Evolutionary conservation across 2,113 vertebrate genomes (phyloP).

Genomic region (Miniopterus natalensis): DNA sequence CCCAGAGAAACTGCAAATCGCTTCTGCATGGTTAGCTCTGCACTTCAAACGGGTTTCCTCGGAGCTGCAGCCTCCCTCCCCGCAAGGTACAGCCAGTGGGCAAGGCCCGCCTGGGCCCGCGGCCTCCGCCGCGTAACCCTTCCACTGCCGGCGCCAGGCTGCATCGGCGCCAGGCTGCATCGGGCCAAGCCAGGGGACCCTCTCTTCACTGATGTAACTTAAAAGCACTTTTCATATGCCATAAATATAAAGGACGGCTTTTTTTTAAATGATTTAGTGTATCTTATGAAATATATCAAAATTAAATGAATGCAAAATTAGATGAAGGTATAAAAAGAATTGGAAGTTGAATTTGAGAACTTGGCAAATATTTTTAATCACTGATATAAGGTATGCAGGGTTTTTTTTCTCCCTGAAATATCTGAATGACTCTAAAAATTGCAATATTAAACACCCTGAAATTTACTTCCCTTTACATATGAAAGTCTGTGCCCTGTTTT

Average conservation of each 20-base stretch:
- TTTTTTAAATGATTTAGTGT: neutral
- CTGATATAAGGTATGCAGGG: neutral
- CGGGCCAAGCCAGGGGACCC: neutral
- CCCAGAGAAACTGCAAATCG: slow-evolving; percentile 90
- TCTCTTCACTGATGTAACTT: neutral
- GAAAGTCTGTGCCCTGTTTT: neutral
- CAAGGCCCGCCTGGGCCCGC: slow-evolving; percentile 86
- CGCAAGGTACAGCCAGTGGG: slow-evolving; percentile 89
- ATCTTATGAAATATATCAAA: neutral
- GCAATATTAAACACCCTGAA: neutral
- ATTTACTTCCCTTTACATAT: neutral
- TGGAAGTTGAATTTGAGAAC: slow-evolving; percentile 21
- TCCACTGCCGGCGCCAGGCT: slow-evolving; percentile 76
- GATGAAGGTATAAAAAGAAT: neutral
- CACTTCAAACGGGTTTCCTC: slow-evolving; percentile 92
- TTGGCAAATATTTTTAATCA: neutral
- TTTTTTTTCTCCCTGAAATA: neutral
- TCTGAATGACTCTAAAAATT: neutral
- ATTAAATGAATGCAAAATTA: slow-evolving; percentile 14
- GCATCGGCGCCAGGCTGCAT: neutral
- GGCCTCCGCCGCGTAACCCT: slow-evolving; percentile 88
- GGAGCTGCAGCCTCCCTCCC: slow-evolving; percentile 88
- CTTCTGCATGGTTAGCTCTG: slow-evolving; percentile 93
- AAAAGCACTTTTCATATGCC: neutral
- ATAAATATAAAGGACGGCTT: neutral